These are phyloP conservation scores for Callocephalon fimbriatum DNA, from an alignment of 2,113 vertebrate species.

Conservation along the genomic window DNA sequence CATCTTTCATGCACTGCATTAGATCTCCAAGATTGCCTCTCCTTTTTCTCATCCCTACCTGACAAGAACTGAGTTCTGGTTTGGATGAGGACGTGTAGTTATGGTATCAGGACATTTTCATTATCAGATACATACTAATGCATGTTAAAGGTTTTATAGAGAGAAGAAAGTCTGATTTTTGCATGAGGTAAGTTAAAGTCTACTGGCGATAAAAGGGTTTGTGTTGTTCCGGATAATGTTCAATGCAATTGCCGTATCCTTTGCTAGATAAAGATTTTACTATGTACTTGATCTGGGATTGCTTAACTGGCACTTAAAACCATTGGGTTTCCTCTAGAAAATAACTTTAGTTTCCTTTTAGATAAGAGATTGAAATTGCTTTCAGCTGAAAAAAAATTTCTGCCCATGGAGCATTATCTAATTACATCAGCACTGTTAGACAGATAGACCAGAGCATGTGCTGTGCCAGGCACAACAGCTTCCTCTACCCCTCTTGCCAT, in stretches of 20 bases:
- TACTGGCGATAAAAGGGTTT: not conserved
- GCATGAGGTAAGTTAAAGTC: not conserved
- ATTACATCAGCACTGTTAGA: not conserved
- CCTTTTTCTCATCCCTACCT: not conserved
- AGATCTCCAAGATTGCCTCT: not conserved
- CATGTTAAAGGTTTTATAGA: not conserved
- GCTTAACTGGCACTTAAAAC: not conserved
- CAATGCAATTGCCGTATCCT: not conserved
- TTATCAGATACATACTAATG: not conserved
- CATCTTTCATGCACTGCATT: not conserved
- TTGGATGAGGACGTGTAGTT: not conserved
- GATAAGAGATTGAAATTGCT: not conserved
- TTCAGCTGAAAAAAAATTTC: not conserved
- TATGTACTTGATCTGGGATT: not conserved
- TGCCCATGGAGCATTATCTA: not conserved
- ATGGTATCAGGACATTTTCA: not conserved
- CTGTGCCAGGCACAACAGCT: not conserved
- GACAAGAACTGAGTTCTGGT: not conserved
- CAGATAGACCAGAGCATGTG: rapidly evolving
- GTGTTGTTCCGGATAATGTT: not conserved
- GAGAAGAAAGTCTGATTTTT: not conserved
- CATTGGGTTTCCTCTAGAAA: not conserved
- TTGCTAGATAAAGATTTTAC: not conserved
- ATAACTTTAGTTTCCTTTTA: not conserved
- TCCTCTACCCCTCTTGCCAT: not conserved